Evolutionary conservation across 2,113 vertebrate species (phyloP).

Genomic region (Ploceus nigricollis): DNA sequence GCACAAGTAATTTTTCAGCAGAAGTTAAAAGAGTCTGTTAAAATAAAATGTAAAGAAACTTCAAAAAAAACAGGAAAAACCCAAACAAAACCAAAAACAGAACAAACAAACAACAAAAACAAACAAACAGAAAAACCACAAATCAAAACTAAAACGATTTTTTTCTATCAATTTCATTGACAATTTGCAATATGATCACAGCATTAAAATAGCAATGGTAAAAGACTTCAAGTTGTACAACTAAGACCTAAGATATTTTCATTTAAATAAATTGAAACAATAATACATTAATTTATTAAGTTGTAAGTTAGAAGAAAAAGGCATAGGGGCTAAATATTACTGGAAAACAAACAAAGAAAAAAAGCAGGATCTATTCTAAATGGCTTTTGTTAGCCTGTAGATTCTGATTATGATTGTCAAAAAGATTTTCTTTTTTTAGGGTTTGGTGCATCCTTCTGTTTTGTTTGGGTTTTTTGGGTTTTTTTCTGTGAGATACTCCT

Average conservation of each 20-base stretch:
- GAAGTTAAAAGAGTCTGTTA: background rate
- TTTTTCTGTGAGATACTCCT: background rate
- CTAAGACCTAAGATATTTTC: background rate
- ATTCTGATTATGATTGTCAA: background rate
- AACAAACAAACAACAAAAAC: background rate
- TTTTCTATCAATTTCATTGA: background rate
- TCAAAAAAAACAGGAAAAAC: rapidly evolving
- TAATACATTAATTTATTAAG: background rate
- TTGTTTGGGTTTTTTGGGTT: background rate
- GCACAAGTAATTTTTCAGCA: background rate
- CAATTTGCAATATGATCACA: background rate
- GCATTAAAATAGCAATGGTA: background rate
- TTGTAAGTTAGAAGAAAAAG: background rate
- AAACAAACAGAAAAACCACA: background rate
- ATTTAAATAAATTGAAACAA: background rate
- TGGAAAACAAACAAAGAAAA: background rate
- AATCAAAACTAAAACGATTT: background rate
- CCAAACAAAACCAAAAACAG: background rate
- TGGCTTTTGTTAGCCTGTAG: background rate
- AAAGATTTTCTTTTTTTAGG: background rate
- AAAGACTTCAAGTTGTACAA: background rate
- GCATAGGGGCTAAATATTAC: background rate
- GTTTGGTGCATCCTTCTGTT: background rate
- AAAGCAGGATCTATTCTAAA: background rate
- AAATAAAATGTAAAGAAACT: background rate